Evolutionary conservation across 2,888 invertebrate species (phyloP), one percentile per base, ranked within the genome.

Genomic region (Allygus modestus): DNA sequence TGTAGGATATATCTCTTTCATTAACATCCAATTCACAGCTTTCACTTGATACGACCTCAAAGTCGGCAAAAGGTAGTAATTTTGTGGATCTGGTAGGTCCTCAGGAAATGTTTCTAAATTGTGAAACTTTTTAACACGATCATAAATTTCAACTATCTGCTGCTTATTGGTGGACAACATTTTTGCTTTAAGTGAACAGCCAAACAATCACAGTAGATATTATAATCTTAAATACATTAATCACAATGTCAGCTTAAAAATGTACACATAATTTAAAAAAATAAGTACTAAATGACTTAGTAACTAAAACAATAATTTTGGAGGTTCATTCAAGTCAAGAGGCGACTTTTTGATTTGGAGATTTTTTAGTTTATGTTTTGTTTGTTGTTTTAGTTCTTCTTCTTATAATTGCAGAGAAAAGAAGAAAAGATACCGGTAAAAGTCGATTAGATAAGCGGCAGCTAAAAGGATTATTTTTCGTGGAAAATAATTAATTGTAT

Each of bases 1-100:
- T 17, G 54, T 31, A 26, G 58, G 75, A 58, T 69, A 33, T 17
- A 79, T 26, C 89, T 96, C 96, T 82, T 92, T 91, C 12, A 90
- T 87, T 0, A 95, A 87, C 93, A 96, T 94, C 96, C 96, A 96
- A 51, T 89, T 88, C 0, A 96, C 94, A 33, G 94, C 94, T 73
- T 92, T 90, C 85, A 90, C 89, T 89, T 96, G 96, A 89, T 95
- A 96, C 0, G 91, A 91, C 82, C 95, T 90, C 17, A 96, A 89
- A 51, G 87, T 89, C 0, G 95, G 94, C 82, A 91, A 90, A 65
- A 94, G 89, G 85, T 88, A 87, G 0, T 87, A 75, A 84, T 92
- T 92, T 86, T 91, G 90, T 5, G 91, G 88, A 81, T 87, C 41
- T 5, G 69, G 69, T 26, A 81, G 17, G 31, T 54, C 79, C 73